Evolutionary conservation across 92 coral and sea anemone species (phyloP).

Genomic region (Parazoanthus atlanticus): DNA sequence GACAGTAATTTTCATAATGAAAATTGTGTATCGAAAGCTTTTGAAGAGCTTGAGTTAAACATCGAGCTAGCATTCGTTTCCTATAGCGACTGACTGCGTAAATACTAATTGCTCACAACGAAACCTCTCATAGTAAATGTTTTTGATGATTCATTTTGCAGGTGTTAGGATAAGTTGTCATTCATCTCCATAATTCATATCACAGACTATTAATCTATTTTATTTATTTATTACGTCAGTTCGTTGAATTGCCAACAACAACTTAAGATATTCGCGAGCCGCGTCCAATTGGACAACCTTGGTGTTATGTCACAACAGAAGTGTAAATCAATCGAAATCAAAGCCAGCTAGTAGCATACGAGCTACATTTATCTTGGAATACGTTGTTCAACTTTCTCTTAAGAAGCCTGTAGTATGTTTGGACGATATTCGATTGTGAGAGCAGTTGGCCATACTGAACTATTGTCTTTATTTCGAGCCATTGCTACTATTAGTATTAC

Average conservation of each 20-base stretch:
- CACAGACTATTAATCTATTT: not conserved
- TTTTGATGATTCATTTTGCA: not conserved
- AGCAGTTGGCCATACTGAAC: not conserved
- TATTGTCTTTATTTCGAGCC: too few relatives aligned
- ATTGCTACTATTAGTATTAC: too few relatives aligned
- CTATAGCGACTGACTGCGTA: not conserved
- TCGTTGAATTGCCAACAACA: not conserved
- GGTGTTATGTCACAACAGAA: not conserved
- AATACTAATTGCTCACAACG: not conserved
- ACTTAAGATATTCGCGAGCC: not conserved
- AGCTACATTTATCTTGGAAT: not conserved
- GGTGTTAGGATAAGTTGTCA: constrained; percentile 4
- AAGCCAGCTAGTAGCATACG: not conserved
- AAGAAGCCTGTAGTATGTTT: not conserved
- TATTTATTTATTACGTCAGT: not conserved
- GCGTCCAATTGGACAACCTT: too few relatives aligned
- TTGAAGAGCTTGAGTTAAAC: not conserved
- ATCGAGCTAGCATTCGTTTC: not conserved
- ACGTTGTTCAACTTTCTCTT: not conserved
- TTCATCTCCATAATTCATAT: not conserved
- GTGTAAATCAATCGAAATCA: not conserved
- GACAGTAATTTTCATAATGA: not conserved
- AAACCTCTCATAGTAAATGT: not conserved
- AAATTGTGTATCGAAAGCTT: not conserved
- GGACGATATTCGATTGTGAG: not conserved